Conservation (phyloP, 2,797 vertebrate genomes). For the Mormyrus proboscirostris region DNA sequence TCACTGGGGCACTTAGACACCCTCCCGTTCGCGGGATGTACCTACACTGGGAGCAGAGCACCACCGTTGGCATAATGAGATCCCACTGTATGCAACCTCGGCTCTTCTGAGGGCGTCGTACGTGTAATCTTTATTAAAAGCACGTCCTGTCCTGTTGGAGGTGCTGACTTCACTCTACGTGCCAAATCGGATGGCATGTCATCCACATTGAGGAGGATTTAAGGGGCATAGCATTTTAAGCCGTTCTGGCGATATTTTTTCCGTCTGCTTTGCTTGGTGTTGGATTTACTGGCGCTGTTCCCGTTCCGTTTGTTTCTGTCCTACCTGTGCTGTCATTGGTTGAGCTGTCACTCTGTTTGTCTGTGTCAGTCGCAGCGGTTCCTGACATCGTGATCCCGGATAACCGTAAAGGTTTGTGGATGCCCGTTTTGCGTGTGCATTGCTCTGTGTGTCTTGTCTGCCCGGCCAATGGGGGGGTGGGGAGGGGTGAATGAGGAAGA, state of each 20-base stretch:
- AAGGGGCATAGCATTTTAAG: neutral
- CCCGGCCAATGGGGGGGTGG: neutral
- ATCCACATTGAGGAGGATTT: neutral
- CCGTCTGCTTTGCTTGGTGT: neutral
- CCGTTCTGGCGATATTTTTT: neutral
- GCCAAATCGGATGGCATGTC: neutral
- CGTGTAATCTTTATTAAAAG: neutral
- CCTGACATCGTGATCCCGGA: slow-evolving; percentile 64
- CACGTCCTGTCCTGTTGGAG: neutral
- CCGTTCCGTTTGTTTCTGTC: slow-evolving; percentile 15
- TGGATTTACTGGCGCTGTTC: neutral
- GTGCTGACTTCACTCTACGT: neutral
- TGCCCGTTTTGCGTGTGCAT: slow-evolving; percentile 39
- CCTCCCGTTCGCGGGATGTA: neutral
- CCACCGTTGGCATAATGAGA: neutral
- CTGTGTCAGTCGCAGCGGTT: slow-evolving; percentile 48
- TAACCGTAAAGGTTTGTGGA: slow-evolving; percentile 71
- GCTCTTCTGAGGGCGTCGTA: neutral
- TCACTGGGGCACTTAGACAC: neutral
- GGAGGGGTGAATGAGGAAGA: neutral
- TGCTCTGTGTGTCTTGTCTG: slow-evolving; percentile 27
- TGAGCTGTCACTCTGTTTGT: slow-evolving; percentile 43
- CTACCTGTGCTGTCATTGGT: slow-evolving; percentile 45
- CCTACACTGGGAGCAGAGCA: neutral
- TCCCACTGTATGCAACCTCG: neutral